Base-by-base conservation (phyloP, 2,888 invertebrate species). In the Caenorhabditis afra region DNA sequence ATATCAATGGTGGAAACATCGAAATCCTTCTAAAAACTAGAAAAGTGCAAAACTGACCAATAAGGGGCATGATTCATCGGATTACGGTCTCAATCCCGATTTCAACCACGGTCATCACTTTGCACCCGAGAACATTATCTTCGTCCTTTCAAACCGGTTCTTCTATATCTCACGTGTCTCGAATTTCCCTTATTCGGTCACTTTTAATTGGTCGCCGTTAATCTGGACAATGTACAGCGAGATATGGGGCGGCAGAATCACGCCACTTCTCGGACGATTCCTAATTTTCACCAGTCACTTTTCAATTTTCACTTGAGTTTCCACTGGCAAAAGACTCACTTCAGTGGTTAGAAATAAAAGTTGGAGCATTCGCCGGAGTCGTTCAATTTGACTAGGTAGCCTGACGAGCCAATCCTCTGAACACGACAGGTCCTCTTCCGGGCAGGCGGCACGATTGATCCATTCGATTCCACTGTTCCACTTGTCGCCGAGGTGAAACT, bases 381-480 rank as follows among this genome's bases (percentile, higher is more conserved):
- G 45, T 35, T 86, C 85, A 8, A 83, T 61, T 59, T 85, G 83
- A 44, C 86, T 85, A 0, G 86, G 85, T 0, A 85, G 57, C 22
- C 83, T 44, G 3, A 79, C 82, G 2, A 86, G 74, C 81, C 83
- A 85, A 20, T 77, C 82, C 16, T 86, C 84, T 0, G 84, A 68
- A 35, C 86, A 87, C 1, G 81, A 77, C 0, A 87, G 79, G 41
- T 87, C 87, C 23, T 87, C 87, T 47, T 82, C 84, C 22, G 85
- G 84, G 39, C 86, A 82, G 7, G 86, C 85, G 1, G 85, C 82
- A 29, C 83, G 68, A 53, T 85, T 85, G 16, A 85, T 67, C 87
- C 87, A 87, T 44, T 81, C 81, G 7, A 87, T 67, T n/a, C 85
- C 85, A 39, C 78, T 79, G 44, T 81, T 79, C 84, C 87, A 87